A percentile compares a stretch with the other conserved stretches of the same genome.
Evolutionary conservation across 2,797 vertebrate species (phyloP).

Genomic region (Acanthurus lineatus): DNA sequence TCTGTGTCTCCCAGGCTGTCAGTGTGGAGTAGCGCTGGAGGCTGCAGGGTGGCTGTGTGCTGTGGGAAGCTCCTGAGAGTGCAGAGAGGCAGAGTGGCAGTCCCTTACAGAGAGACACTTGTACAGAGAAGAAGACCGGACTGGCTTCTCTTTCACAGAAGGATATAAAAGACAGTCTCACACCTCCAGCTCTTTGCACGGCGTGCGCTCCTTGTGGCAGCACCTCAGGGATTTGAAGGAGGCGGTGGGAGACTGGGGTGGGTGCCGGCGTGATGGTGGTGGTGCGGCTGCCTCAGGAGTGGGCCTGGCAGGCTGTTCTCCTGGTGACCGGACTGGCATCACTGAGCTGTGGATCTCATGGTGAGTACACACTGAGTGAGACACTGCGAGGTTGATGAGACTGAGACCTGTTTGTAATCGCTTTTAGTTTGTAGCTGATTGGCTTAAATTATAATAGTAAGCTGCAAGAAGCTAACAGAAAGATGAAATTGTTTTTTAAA

Average conservation of each 20-base stretch:
- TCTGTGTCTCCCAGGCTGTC: slow-evolving; percentile 81
- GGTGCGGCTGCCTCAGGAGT: slow-evolving; percentile 60
- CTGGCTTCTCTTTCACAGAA: slow-evolving; percentile 26
- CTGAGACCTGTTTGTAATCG: not conserved
- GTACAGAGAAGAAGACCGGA: slow-evolving; percentile 30
- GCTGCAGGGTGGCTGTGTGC: slow-evolving; percentile 66
- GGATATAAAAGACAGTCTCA: slow-evolving; percentile 55
- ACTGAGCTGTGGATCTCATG: slow-evolving; percentile 66
- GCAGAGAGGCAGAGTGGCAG: slow-evolving; percentile 48
- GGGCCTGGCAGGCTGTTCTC: slow-evolving; percentile 70
- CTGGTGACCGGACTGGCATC: slow-evolving; percentile 77
- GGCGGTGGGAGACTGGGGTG: slow-evolving; percentile 27
- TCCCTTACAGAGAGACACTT: slow-evolving; percentile 58
- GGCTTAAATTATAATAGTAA: not conserved
- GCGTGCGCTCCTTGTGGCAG: slow-evolving; percentile 51
- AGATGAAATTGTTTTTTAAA: not conserved
- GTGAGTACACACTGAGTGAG: slow-evolving; percentile 70
- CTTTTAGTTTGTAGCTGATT: not conserved
- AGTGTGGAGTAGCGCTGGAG: slow-evolving; percentile 80
- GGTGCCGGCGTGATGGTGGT: slow-evolving; percentile 62
- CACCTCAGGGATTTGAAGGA: slow-evolving; percentile 72
- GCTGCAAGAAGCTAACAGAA: not conserved
- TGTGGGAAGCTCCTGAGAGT: slow-evolving; percentile 75
- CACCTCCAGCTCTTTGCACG: slow-evolving; percentile 51
- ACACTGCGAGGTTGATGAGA: not conserved